Evolutionary conservation across 2,113 vertebrate species (phyloP), one percentile per base, ranked within the genome.

Genomic region (Atractosteus spatula): DNA sequence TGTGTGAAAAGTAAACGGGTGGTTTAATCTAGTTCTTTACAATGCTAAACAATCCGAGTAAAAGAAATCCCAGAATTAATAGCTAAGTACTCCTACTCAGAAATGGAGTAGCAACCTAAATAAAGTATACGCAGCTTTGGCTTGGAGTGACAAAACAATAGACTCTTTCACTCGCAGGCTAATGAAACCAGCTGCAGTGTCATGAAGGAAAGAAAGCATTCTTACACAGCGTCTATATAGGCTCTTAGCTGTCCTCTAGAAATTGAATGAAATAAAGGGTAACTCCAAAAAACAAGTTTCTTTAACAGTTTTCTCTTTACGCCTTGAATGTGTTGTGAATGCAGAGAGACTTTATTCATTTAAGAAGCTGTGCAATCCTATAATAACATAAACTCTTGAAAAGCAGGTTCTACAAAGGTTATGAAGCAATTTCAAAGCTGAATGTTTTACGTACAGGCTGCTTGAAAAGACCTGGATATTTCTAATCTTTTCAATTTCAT

Each of bases 1-100:
- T 29, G 29, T 29, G 29, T 29, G 29, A 29, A 29, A 29, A 29
- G 29, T 29, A 29, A 29, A 29, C 2, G 29, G 29, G 29, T 29
- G 29, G 29, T 1, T 29, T 29, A 29, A 29, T 29, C 29, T 29
- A 29, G 76, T 76, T 76, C 65, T 41, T 68, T 68, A 77, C 77
- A 83, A 74, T 41, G 72, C 55, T 61, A 55, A 47, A n/a, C 73
- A 82, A 68, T 77, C 76, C 29, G 29, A 89, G 83, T 90, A 81
- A 87, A 84, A 87, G 78, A 87, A 85, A 87, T 91, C 89, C 85
- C 86, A 83, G 73, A 55, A 67, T 81, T 83, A 83, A 87, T 82
- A 80, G 83, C n/a, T 84, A 68, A 74, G 83, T 82, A 86, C 86
- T 85, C 89, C 88, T 86, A 87, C 88, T 88, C 79, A 29, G 83